A percentile compares a stretch with the other conserved stretches of the same genome.
phyloP scores from a whole-genome alignment of 2,888 invertebrate species.

The Platynereis dumerilii region DNA sequence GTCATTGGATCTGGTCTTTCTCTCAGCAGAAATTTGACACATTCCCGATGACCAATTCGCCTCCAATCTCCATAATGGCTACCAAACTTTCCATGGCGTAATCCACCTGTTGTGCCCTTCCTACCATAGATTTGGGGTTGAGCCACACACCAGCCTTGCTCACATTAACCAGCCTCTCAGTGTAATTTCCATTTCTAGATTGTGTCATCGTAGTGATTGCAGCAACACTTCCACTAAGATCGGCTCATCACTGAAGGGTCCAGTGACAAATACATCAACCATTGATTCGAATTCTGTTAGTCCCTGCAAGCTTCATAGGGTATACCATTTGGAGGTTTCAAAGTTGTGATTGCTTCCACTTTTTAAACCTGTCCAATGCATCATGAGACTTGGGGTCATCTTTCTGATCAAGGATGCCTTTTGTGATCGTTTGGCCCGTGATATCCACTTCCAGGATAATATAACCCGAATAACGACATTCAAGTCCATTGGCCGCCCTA shows the following conservation, averaged over 20 bases:
- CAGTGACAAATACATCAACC: neutral
- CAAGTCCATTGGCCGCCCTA: neutral
- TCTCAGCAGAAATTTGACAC: neutral
- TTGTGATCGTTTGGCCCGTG: neutral
- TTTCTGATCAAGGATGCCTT: conserved; percentile 2
- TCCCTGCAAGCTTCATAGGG: neutral
- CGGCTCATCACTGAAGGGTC: neutral
- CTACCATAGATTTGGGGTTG: neutral
- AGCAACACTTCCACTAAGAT: conserved; percentile 5
- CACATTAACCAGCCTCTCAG: neutral
- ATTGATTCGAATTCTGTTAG: neutral
- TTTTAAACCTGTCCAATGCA: neutral
- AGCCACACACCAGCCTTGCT: neutral
- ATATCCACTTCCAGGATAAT: neutral
- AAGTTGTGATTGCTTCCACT: neutral
- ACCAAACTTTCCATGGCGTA: neutral
- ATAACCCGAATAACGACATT: neutral
- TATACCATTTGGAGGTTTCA: neutral
- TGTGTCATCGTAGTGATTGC: neutral
- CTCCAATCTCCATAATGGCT: neutral
- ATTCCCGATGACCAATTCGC: neutral
- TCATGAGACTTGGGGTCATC: neutral
- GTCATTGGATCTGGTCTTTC: neutral
- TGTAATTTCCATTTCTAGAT: neutral
- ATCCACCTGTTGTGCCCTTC: neutral